Base-by-base conservation (phyloP, 2,797 vertebrate species). In the Periophthalmus magnuspinnatus region DNA sequence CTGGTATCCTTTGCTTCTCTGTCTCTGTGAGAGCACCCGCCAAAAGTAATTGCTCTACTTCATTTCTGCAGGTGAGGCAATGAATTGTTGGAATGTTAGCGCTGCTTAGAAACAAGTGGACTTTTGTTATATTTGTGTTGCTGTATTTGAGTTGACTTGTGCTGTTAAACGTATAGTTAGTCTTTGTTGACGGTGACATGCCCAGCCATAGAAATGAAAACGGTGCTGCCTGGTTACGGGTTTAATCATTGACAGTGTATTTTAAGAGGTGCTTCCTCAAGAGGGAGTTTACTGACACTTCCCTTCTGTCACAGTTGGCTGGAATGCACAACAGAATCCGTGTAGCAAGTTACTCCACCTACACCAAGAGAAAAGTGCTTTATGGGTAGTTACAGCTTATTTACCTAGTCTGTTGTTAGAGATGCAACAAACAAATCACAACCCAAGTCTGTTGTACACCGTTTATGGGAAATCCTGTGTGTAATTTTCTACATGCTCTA, bases 191-290 rank as follows among this genome's bases (percentile, higher is more conserved):
- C 56, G 0, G 17, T 1, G 9, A 36, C 28, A 17, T 32, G 41
- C 65, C 7, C 1, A 72, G 68, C 14, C 67, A n/a, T 5, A n/a
- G 38, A 69, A 67, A 64, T 78, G 57, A 83, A 78, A 86, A 83
- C 77, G 68, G 62, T 32, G 68, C 55, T 59, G 76, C 24, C 5
- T 47, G 8, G 34, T n/a, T 3, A 32, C 65, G 60, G 65, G 81
- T 5, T 85, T 83, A 89, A 90, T 86, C 74, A 90, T 89, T 89
- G 32, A 86, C 83, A 16, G 55, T 32, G 14, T 48, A 65, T 24
- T 38, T 74, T 7, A 59, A 14, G 22, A 28, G 32, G 63, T 48
- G 19, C 68, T 78, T 58, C 50, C 67, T 66, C 67, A 48, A 75
- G 69, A 61, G 6, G 63, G 21, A 9, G 19, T 69, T 68, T 50